Evolutionary conservation across 2,797 vertebrate species (phyloP).

Genomic region (Botia kubotai): DNA sequence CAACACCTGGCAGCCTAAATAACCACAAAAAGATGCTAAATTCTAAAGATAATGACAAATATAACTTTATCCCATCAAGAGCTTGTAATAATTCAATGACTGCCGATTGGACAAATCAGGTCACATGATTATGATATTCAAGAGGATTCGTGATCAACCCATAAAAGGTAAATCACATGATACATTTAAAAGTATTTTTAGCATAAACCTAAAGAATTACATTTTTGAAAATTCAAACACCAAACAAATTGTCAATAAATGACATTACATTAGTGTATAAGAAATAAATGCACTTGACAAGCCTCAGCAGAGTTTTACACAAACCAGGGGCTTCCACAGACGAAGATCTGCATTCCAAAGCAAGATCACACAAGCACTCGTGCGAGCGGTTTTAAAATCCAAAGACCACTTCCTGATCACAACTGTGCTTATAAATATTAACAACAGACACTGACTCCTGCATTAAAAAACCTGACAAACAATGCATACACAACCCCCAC

Average conservation of each 20-base stretch:
- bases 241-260: neutral
- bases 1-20: neutral
- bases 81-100: neutral
- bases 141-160: constrained; percentile 40
- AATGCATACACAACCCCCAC: constrained; percentile 65
- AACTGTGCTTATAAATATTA: constrained; percentile 36
- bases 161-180: constrained; percentile 30
- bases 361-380: constrained; percentile 61
- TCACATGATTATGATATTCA: constrained; percentile 40
- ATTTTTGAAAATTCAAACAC: neutral
- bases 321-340: constrained; percentile 15
- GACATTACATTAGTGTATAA: neutral
- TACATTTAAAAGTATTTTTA: neutral
- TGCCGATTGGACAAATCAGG: constrained; percentile 27
- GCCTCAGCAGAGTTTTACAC: constrained; percentile 8
- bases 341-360: constrained; percentile 55
- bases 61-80: neutral
- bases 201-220: neutral
- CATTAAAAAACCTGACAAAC: constrained; percentile 25
- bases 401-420: constrained; percentile 19
- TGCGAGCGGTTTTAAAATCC: constrained; percentile 40
- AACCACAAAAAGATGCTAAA: neutral
- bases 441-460: constrained; percentile 36
- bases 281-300: constrained; percentile 7
- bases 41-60: neutral